Percentiles rank a stretch among this genome's conserved stretches.
Conservation (phyloP, 2,113 vertebrate genomes). For the Carassius auratus region DNA sequence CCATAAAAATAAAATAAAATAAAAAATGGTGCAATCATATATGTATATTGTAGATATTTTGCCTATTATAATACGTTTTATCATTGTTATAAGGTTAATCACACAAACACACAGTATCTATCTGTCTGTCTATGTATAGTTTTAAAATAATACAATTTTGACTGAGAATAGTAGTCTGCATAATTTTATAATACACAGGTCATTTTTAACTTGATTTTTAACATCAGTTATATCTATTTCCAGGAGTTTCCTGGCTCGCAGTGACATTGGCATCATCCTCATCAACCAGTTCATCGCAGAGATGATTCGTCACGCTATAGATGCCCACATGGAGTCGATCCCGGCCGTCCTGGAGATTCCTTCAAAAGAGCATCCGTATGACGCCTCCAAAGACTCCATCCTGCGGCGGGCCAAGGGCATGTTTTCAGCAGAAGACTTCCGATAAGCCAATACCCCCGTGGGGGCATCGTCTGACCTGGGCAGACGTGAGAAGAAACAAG, state of each 20-base stretch:
- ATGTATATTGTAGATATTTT: too few relatives aligned
- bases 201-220: too few relatives aligned
- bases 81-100: too few relatives aligned
- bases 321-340: slow-evolving; percentile 87
- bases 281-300: slow-evolving; percentile 96
- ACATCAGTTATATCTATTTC: too few relatives aligned
- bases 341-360: slow-evolving; percentile 93
- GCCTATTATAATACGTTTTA: too few relatives aligned
- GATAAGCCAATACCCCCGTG: slow-evolving; percentile 67
- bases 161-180: background rate
- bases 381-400: slow-evolving; percentile 93
- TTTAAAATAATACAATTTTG: background rate
- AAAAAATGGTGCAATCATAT: too few relatives aligned
- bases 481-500: background rate
- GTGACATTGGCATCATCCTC: slow-evolving; percentile 92
- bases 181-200: too few relatives aligned
- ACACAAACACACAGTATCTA: too few relatives aligned
- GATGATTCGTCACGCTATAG: slow-evolving; percentile 93
- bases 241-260: slow-evolving; percentile 89
- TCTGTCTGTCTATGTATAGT: too few relatives aligned
- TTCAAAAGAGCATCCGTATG: slow-evolving; percentile 94
- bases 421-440: slow-evolving; percentile 91
- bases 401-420: slow-evolving; percentile 91
- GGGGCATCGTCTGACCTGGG: too few relatives aligned
- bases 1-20: too few relatives aligned